Conservation (phyloP, 2,113 vertebrate genomes). For the Gasterosteus aculeatus region DNA sequence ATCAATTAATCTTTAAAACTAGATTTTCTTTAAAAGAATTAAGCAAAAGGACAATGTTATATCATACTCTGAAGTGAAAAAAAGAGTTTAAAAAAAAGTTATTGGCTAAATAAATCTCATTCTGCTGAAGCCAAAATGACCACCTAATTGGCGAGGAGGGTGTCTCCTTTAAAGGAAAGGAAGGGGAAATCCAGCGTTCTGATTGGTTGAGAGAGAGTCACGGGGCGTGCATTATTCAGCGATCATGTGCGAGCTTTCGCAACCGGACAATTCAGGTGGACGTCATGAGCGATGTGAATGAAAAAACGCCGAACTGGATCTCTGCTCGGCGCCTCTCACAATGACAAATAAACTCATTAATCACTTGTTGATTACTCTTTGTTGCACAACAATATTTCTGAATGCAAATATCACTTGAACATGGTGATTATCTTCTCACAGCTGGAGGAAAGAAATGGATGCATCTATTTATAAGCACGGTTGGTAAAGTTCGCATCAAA, state of each 20-base stretch:
- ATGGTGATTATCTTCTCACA: constrained; percentile 5
- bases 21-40: neutral
- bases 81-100: neutral
- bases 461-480: neutral
- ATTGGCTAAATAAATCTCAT: no score
- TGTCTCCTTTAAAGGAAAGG: no score
- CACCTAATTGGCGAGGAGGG: neutral
- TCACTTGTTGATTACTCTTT: constrained; percentile 32
- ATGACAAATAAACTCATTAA: constrained; percentile 30
- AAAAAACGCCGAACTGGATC: constrained; percentile 1
- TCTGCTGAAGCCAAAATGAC: neutral
- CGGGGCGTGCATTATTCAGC: no score
- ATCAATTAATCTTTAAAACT: neutral
- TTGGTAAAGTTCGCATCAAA: neutral
- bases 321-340: constrained; percentile 35
- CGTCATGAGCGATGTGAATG: no score
- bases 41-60: neutral
- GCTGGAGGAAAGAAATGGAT: neutral
- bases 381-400: constrained; percentile 32
- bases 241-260: no score
- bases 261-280: no score
- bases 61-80: neutral
- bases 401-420: constrained; percentile 30
- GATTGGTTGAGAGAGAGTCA: no score
- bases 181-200: no score